These are phyloP conservation scores for Cryptus viduatorius DNA, from an alignment of 2,888 invertebrate genomes.

Conservation along the genomic window DNA sequence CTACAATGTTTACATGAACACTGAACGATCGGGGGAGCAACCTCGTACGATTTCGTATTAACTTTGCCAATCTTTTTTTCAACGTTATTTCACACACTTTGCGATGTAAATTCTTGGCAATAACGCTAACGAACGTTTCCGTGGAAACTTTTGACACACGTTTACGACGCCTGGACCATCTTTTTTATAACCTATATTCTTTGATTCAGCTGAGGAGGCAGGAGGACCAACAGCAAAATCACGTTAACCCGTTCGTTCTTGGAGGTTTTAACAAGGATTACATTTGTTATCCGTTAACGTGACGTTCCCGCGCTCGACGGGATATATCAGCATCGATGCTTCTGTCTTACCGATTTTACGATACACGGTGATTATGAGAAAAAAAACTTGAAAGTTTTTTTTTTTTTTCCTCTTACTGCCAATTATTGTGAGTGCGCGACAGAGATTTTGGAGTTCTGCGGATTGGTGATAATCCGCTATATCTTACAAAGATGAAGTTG, in stretches of 20 bases:
- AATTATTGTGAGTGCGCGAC: constrained; percentile 13
- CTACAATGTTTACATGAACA: constrained; percentile 69
- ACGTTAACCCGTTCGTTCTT: constrained; percentile 32
- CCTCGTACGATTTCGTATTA: constrained; percentile 29
- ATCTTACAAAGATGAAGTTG: background rate
- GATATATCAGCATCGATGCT: constrained; percentile 33
- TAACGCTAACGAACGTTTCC: background rate
- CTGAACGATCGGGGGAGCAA: constrained; percentile 46
- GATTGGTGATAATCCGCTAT: background rate
- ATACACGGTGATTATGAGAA: constrained; percentile 42
- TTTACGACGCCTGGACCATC: constrained; percentile 11
- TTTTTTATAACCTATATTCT: constrained; percentile 72
- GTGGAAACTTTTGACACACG: background rate
- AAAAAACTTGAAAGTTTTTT: constrained; percentile 21
- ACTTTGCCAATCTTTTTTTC: constrained; percentile 23
- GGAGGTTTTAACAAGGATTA: constrained; percentile 45
- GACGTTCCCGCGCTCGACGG: constrained; percentile 17
- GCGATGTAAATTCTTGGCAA: constrained; percentile 1
- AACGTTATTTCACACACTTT: constrained; percentile 12
- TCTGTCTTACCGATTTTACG: constrained; percentile 20
- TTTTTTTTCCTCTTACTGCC: background rate
- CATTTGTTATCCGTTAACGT: constrained; percentile 33
- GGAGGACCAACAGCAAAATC: constrained; percentile 53
- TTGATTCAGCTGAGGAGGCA: constrained; percentile 71
- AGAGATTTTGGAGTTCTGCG: constrained; percentile 7